Base-by-base conservation (phyloP, 2,113 vertebrate genomes). In the Orthonyx spaldingii region DNA sequence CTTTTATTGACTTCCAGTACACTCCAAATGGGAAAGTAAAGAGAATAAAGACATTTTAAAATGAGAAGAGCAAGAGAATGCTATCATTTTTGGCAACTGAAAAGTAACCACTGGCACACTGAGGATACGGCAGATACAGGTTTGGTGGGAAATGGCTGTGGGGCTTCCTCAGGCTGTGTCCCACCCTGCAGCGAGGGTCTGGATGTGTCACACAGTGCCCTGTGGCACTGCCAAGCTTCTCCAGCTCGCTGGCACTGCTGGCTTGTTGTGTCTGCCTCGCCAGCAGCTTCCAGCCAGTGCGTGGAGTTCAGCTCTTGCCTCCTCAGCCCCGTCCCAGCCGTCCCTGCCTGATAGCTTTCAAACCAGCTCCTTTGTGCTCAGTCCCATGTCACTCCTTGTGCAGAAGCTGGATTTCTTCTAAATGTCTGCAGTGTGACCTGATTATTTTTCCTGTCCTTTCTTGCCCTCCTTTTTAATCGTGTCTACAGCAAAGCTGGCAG, bases 371-470 rank as follows among this genome's bases (percentile, higher is more conserved):
- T 87, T 95, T 96, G 79, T 92, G 84, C 89, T 78, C 32, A 28
- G 94, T 91, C 94, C 94, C 93, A 37, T 44, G 74, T 89, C 9
- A 8, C 49, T 84, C 39, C 69, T 69, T 0, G 0, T 0, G 1
- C 77, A 57, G 85, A 80, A 93, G 76, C 94, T 89, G 89, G 53
- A 41, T 90, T 91, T 92, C 84, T 92, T 94, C 93, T 93, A 28
- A 75, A 84, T 49, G 46, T 91, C 93, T 96, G 84, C 87, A 93
- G 87, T 56, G 56, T 95, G 96, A 94, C 95, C 95, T 96, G 96
- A 94, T 97, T 96, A 84, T 93, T 94, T 95, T 96, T 44, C 74
- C 20, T 57, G 93, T 95, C 96, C 94, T 95, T 96, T 77, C 84
- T 95, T 0, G 65, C 91, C 89, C 94, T 96, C 69, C 89, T 95